Base-by-base conservation (phyloP, 2,113 vertebrate genomes). In the Xiphophorus hellerii region DNA sequence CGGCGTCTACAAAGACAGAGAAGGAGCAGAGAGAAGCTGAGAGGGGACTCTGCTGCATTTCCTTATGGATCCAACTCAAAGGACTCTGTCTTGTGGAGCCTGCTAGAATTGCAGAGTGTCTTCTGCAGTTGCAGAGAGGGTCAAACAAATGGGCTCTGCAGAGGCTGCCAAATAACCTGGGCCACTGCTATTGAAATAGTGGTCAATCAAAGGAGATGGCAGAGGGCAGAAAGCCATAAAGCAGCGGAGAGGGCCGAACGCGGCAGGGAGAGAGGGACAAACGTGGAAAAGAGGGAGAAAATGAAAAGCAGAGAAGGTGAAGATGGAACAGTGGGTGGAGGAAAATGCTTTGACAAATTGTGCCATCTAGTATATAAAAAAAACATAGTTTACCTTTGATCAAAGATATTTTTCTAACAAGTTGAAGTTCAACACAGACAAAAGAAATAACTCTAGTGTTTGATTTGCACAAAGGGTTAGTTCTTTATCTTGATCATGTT, bases 151-250 rank as follows among this genome's bases (percentile, higher is more conserved):
- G 82, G 69, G 82, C 62, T 82, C 81, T 17, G 0, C 86, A 83
- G 87, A 72, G 63, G 88, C 88, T 94, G 92, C 93, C 92, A 95
- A 85, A 86, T 81, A 87, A 90, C 87, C 87, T 83, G 91, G 90
- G 85, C 94, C 90, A 87, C 93, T 92, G 92, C 87, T 83, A 90
- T 91, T 91, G 91, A 95, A 92, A 84, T 85, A 84, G 84, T 89
- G 93, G 91, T 94, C 94, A 79, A 78, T 94, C 80, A 70, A 77
- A 84, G 77, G 91, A 72, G 77, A 73, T 69, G 7, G 66, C 70
- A 68, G 76, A 8, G 60, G 66, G 76, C 35, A 74, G 82, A 64
- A 42, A 78, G 73, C 67, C 15, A 37, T 66, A 70, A 73, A 66
- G 65, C 17, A 80, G 66, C 61, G 31, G 75, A 81, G 66, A 54